phyloP scores from a whole-genome alignment of 2,113 vertebrate species.

The Acanthisitta chloris region DNA sequence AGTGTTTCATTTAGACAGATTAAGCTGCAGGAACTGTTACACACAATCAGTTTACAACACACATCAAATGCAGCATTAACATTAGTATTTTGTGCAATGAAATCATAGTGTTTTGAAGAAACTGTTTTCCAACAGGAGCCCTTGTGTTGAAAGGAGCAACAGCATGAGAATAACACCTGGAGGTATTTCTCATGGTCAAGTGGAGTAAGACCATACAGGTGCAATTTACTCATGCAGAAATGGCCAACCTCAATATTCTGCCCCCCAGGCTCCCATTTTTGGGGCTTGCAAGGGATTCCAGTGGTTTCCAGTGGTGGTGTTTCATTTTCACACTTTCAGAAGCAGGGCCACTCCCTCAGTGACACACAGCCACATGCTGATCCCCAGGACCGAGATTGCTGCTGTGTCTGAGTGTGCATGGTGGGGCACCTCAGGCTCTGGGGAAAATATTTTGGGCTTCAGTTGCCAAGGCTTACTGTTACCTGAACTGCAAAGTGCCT shows the following conservation, averaged over 20 bases:
- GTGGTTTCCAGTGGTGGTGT: not conserved
- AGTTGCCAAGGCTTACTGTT: rapidly evolving
- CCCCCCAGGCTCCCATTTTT: not conserved
- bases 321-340: not conserved
- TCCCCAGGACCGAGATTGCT: not conserved
- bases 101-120: not conserved
- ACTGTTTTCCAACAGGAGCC: not conserved
- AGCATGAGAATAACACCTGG: slow-evolving; percentile 11
- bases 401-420: not conserved
- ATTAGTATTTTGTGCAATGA: not conserved
- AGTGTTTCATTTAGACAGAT: not conserved
- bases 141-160: not conserved
- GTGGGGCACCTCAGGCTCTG: not conserved
- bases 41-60: not conserved
- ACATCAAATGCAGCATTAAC: not conserved
- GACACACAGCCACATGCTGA: not conserved
- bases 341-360: not conserved
- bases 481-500: rapidly evolving
- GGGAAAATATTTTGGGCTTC: not conserved
- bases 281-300: slow-evolving; percentile 8
- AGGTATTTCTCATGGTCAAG: slow-evolving; percentile 52
- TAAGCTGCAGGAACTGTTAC: not conserved
- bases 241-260: not conserved
- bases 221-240: not conserved
- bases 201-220: not conserved